phyloP scores from a whole-genome alignment of 2,888 invertebrate genomes.

The Linyphia triangularis region DNA sequence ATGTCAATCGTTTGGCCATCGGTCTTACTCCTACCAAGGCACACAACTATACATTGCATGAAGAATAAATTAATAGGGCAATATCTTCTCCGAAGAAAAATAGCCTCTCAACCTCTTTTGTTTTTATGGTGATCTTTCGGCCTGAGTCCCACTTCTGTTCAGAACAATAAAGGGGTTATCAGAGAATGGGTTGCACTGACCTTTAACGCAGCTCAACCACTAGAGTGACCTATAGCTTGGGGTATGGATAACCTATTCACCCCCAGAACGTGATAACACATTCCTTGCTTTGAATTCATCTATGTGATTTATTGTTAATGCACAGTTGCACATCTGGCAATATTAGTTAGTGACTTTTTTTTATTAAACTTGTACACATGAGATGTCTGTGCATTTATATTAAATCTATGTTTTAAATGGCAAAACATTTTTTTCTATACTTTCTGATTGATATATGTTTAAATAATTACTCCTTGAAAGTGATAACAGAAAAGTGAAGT shows the following conservation, averaged over 20 bases:
- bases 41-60: too few relatives aligned
- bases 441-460: too few relatives aligned
- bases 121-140: constrained; percentile 1
- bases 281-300: not conserved
- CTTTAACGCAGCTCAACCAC: not conserved
- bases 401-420: too few relatives aligned
- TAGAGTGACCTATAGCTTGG: constrained; percentile 12
- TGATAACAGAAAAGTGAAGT: too few relatives aligned
- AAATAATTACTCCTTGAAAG: too few relatives aligned
- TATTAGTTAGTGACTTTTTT: too few relatives aligned
- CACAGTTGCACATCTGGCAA: not conserved
- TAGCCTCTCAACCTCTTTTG: not conserved
- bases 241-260: constrained; percentile 28
- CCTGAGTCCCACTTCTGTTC: not conserved
- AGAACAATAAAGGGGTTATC: constrained; percentile 30
- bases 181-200: constrained; percentile 26
- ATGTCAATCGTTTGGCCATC: too few relatives aligned
- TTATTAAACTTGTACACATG: too few relatives aligned
- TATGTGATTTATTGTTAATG: not conserved
- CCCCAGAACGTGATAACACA: not conserved
- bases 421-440: too few relatives aligned
- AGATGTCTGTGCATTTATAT: too few relatives aligned
- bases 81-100: not conserved
- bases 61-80: not conserved
- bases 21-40: too few relatives aligned